Evolutionary conservation across 2,888 invertebrate genomes (phyloP), one percentile per base, ranked within the genome.

Genomic region (Leucophora obtusa): DNA sequence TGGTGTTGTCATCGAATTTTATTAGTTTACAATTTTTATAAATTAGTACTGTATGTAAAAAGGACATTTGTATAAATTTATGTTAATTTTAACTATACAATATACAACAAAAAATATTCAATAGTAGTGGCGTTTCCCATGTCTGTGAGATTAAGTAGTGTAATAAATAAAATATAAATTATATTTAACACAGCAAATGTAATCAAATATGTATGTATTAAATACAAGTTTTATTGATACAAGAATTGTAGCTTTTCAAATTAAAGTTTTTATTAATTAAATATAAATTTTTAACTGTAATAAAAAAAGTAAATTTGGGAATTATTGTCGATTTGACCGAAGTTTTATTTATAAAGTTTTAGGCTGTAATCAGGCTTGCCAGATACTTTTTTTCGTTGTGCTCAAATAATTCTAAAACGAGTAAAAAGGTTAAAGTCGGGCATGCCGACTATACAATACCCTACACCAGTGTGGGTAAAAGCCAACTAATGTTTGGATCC

Each of bases 11-110:
- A 82, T 79, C 77, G 71, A 69, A 60, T 81, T 84, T 84, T 84
- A 84, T 84, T 84, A 82, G 76, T 82, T 83, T 82, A 84, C 77
- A 79, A 71, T 77, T 83, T 83, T 82, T 74, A 83, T 84, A 82
- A 84, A 83, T 82, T 79, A 82, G 75, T 81, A 74, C 74, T 71
- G 75, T 72, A 47, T 50, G 6, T n/a, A 56, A 70, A 58, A 58
- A 53, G 56, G 68, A 79, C 59, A 65, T 53, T n/a, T 68, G 54
- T n/a, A 35, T 15, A 62, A 68, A 78, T 58, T 53, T 69, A 78
- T 73, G 72, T 63, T 73, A 78, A 78, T 78, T 78, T 68, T 69
- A 11, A 1, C 15, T 53, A 51, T 38, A 8, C n/a, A 33, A 21
- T 9, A 50, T 43, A 53, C 15, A 38, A 2, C 28, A 28, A 7